Conservation (phyloP, 1,140 invertebrate genomes). For the Meloidogyne floridensis region DNA sequence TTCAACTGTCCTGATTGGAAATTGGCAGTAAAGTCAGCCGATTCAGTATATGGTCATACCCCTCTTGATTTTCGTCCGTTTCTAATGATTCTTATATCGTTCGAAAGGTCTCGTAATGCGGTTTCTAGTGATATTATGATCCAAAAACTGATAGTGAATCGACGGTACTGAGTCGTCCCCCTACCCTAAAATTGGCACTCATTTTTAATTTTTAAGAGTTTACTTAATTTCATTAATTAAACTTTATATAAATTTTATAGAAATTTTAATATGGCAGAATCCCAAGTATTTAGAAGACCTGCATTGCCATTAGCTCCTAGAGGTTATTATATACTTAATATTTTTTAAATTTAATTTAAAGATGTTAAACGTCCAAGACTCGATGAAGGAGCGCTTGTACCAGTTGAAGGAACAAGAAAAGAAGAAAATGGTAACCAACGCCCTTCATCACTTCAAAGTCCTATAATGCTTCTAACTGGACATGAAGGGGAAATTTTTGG, state of each 20-base stretch:
- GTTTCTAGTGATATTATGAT: too few relatives aligned
- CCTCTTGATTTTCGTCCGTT: too few relatives aligned
- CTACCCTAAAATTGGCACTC: too few relatives aligned
- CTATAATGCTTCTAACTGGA: conserved; percentile 94
- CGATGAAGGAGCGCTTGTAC: neutral
- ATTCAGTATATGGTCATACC: too few relatives aligned
- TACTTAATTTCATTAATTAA: neutral
- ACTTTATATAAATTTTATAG: neutral
- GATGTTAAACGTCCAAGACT: neutral
- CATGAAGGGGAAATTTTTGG: conserved; percentile 94
- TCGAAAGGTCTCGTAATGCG: too few relatives aligned
- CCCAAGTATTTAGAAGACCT: neutral
- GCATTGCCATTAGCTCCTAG: neutral
- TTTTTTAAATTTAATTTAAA: neutral
- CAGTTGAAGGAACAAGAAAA: neutral
- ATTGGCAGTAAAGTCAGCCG: too few relatives aligned
- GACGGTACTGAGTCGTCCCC: too few relatives aligned
- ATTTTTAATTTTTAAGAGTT: too few relatives aligned
- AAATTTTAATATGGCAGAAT: neutral
- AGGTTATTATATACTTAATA: neutral
- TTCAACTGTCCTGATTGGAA: too few relatives aligned
- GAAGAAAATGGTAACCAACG: neutral
- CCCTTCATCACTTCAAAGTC: conserved; percentile 71
- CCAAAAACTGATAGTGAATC: too few relatives aligned
- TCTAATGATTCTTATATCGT: too few relatives aligned